Evolutionary conservation across 1,140 invertebrate species (phyloP).

Genomic region (Rhagoletis zephyria): DNA sequence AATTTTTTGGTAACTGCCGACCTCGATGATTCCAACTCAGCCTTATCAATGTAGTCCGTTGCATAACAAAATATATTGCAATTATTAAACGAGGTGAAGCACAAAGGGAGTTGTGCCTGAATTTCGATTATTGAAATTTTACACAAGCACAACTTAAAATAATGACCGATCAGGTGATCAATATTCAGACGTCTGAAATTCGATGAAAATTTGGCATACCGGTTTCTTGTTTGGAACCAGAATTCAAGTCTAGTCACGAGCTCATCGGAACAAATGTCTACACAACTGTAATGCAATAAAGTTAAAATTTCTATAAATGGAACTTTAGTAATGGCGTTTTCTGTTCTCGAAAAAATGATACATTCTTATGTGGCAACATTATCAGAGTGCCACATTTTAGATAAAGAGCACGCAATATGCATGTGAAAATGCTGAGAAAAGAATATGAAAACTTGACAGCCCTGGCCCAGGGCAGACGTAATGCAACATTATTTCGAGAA

Average conservation of each 20-base stretch:
- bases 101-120: background rate
- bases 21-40: background rate
- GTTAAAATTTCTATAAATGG: background rate
- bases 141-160: background rate
- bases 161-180: background rate
- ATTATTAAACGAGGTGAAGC: background rate
- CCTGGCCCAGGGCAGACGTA: too few relatives aligned
- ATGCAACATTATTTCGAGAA: too few relatives aligned
- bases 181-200: conserved; percentile 18
- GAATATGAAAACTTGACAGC: too few relatives aligned
- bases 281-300: background rate
- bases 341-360: background rate
- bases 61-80: background rate
- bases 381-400: too few relatives aligned
- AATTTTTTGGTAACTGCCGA: background rate
- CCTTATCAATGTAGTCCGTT: background rate
- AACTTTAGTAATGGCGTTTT: background rate
- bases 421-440: too few relatives aligned
- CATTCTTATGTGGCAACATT: background rate
- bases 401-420: too few relatives aligned
- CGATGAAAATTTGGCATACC: conserved; percentile 8
- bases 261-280: background rate
- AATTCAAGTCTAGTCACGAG: background rate
- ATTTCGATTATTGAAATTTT: background rate
- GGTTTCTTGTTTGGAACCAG: background rate